Percentiles rank a stretch among this genome's conserved stretches.
These are phyloP conservation scores for Macropis europaea DNA, from an alignment of 2,888 invertebrate genomes.

Conservation along the genomic window DNA sequence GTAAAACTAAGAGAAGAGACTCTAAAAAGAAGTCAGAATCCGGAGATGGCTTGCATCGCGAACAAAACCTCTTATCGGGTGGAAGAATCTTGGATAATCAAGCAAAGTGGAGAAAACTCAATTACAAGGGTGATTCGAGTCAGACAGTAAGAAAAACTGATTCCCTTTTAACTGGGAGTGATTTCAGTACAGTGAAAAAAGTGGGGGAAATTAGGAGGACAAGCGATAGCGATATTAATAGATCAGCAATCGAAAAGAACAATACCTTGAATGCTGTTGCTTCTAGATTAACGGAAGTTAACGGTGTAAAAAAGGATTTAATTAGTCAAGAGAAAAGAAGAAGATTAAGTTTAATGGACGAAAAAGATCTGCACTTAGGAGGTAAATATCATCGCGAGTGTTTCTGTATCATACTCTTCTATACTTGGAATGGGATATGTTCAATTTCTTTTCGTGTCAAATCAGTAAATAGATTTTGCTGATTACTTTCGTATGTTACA, in stretches of 20 bases:
- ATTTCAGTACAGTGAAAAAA: conserved; percentile 78
- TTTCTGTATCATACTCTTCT: neutral
- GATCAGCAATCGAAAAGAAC: conserved; percentile 65
- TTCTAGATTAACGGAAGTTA: conserved; percentile 80
- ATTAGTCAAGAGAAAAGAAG: conserved; percentile 84
- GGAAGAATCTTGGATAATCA: conserved; percentile 78
- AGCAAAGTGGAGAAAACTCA: conserved; percentile 76
- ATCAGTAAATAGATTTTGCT: neutral
- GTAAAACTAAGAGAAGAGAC: conserved; percentile 81
- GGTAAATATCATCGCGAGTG: conserved; percentile 69
- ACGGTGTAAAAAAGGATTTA: conserved; percentile 81
- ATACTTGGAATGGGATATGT: neutral
- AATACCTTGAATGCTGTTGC: conserved; percentile 66
- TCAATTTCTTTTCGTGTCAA: neutral
- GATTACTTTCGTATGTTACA: conserved; percentile 58
- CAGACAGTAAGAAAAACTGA: conserved; percentile 79
- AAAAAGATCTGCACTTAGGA: conserved; percentile 77
- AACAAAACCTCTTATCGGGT: conserved; percentile 79
- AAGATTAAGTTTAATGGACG: conserved; percentile 80
- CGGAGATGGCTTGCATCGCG: conserved; percentile 81
- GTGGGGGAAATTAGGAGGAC: conserved; percentile 79
- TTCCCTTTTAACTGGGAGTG: conserved; percentile 79
- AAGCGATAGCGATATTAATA: conserved; percentile 80
- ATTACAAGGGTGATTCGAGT: conserved; percentile 71
- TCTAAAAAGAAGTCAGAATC: conserved; percentile 83